These are phyloP conservation scores for Tryphoninae sp. DNA, from an alignment of 2,888 invertebrate species.

Conservation along the genomic window DNA sequence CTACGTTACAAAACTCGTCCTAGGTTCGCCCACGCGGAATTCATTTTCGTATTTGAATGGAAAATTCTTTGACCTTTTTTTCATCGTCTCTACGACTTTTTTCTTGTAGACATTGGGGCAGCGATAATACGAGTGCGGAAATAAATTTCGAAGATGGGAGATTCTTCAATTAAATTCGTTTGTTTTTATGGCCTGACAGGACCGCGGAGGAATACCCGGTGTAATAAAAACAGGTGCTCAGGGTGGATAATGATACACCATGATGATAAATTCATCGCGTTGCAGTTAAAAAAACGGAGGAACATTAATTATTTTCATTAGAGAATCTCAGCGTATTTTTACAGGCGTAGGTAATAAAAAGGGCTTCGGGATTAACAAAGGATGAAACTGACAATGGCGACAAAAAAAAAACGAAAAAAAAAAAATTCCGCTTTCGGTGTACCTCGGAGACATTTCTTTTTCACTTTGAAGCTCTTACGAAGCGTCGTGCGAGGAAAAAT, in stretches of 20 bases:
- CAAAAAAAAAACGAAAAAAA: neutral
- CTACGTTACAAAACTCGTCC: slow-evolving; percentile 31
- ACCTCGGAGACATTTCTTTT: slow-evolving; percentile 24
- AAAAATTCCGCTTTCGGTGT: neutral
- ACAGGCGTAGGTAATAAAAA: slow-evolving; percentile 41
- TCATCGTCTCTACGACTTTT: neutral
- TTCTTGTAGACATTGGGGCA: neutral
- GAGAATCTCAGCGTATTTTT: slow-evolving; percentile 29
- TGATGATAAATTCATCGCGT: neutral
- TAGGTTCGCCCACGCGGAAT: slow-evolving; percentile 14
- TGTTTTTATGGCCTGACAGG: neutral
- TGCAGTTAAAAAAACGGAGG: slow-evolving; percentile 18
- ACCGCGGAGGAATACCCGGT: neutral
- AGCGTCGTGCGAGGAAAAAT: slow-evolving; percentile 24
- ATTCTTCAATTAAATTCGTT: slow-evolving; percentile 27
- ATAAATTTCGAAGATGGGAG: slow-evolving; percentile 1
- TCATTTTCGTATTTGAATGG: slow-evolving; percentile 23
- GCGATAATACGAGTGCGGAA: neutral
- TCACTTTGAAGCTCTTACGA: neutral
- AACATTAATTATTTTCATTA: slow-evolving; percentile 54
- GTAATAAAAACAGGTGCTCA: slow-evolving; percentile 7
- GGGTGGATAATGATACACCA: neutral
- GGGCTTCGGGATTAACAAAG: slow-evolving; percentile 16
- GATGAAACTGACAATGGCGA: neutral
- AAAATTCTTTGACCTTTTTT: slow-evolving; percentile 20